These are phyloP conservation scores for Phyllotis vaccarum DNA, from an alignment of 2,797 vertebrate genomes.

Conservation along the genomic window DNA sequence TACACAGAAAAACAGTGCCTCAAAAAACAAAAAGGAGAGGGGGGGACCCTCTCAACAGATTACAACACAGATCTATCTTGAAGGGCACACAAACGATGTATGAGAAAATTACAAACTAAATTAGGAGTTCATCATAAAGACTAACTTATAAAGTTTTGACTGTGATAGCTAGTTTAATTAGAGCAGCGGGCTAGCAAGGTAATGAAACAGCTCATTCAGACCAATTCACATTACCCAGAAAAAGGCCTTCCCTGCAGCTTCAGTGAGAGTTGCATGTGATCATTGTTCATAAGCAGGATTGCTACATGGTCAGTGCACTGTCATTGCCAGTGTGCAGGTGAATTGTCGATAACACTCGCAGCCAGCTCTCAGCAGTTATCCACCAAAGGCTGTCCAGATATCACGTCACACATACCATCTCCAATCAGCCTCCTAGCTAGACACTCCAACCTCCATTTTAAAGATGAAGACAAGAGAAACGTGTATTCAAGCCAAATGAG, in stretches of 20 bases:
- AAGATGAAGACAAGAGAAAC: constrained; percentile 17
- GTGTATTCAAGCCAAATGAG: not conserved
- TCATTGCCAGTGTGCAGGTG: not conserved
- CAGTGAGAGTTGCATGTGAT: not conserved
- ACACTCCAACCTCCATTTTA: not conserved
- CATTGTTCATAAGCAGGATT: constrained; percentile 7
- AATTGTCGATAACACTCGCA: not conserved
- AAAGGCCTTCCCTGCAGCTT: not conserved
- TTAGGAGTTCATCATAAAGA: constrained; percentile 32
- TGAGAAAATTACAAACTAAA: constrained; percentile 50
- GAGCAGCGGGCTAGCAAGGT: not conserved
- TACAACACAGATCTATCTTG: constrained; percentile 49
- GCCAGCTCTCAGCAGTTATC: not conserved
- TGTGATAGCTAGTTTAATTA: constrained; percentile 42
- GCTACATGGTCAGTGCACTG: not conserved
- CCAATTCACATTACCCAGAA: constrained; percentile 4
- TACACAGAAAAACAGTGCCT: not conserved
- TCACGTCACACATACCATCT: not conserved
- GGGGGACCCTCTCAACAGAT: not conserved
- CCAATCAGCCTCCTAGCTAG: not conserved
- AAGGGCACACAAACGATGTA: not conserved
- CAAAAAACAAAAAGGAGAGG: not conserved
- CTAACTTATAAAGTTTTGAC: not conserved
- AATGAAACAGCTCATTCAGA: constrained; percentile 11
- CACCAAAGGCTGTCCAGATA: not conserved